Base-by-base conservation (phyloP, 2,113 vertebrate species). In the Mugil cephalus region DNA sequence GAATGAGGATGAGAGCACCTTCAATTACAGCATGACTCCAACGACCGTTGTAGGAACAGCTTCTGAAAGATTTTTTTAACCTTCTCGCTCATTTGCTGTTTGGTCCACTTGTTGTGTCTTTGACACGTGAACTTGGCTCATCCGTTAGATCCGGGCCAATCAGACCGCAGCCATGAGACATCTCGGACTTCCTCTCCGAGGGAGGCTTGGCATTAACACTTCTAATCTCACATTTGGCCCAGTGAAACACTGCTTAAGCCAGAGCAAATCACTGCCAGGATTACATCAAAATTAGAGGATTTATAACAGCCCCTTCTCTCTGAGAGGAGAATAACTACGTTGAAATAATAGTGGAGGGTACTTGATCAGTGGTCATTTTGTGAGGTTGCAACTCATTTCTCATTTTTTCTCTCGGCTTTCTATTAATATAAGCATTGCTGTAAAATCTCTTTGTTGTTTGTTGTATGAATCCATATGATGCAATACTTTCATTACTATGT, bases 241-340 rank as follows among this genome's bases (percentile, higher is more conserved):
- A 6, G 4, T 39, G 70, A 81, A 71, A 74, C 71, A 30, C 56
- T 7, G 14, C 35, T 52, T 70, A 85, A 84, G 14, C 62, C 35
- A 18, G 3, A 36, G n/a, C 7, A 74, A 87, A 72, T 80, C 74
- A 64, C 67, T 55, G 46, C 60, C 39, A 58, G 70, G 78, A 78
- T 87, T 73, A 70, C 54, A 65, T 69, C 19, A 58, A 85, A 80
- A 86, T 84, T 74, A 75, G 63, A 72, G 56, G 83, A 86, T 87
- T 87, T 80, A 76, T 75, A 73, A 52, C 24, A 53, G 43, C 46
- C 35, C 1, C 63, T 73, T 67, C 60, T 19, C 24, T 66, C 35
- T 40, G n/a, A 74, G 47, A 21, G 51, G 60, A 56, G 71, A 48
- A 35, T 18, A 66, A 54, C 63, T 1, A 47, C 67, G 11, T 74